phyloP scores from a whole-genome alignment of 2,888 invertebrate genomes.

The Zygaena filipendulae region DNA sequence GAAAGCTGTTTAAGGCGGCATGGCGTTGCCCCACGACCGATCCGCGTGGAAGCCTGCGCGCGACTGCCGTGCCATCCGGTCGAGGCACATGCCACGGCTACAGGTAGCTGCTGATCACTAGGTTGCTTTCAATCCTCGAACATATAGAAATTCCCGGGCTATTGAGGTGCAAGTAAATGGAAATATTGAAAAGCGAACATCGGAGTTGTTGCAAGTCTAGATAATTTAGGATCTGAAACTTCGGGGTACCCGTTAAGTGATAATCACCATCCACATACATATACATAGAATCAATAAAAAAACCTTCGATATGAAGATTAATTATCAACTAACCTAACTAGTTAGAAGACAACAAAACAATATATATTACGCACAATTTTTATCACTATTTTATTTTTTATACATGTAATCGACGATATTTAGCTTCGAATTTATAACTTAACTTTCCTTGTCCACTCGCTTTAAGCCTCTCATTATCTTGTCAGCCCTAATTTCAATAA shows the following conservation, averaged over 20 bases:
- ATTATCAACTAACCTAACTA: too few species aligned
- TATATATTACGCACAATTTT: too few species aligned
- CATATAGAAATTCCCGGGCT: conserved; percentile 35
- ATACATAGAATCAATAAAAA: too few species aligned
- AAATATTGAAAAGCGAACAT: conserved; percentile 1
- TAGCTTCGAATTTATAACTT: too few species aligned
- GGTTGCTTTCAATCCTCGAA: conserved; percentile 33
- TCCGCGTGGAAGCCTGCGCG: conserved; percentile 62
- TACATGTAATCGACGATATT: too few species aligned
- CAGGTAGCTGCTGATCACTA: conserved; percentile 55
- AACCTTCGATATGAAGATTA: conserved; percentile 2
- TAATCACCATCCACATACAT: too few species aligned
- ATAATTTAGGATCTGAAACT: conserved; percentile 4
- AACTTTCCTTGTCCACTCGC: too few species aligned
- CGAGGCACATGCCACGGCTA: conserved; percentile 41
- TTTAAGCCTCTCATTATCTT: too few species aligned
- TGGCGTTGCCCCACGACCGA: conserved; percentile 42
- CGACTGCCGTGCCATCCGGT: conserved; percentile 44
- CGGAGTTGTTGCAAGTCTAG: neutral
- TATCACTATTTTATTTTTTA: too few species aligned
- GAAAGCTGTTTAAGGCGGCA: conserved; percentile 33
- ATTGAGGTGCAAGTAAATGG: conserved; percentile 15
- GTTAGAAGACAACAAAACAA: too few species aligned
- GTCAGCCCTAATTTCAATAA: too few species aligned
- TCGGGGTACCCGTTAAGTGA: too few species aligned